phyloP scores from a whole-genome alignment of 2,797 vertebrate species.

The Smutsia gigantea region DNA sequence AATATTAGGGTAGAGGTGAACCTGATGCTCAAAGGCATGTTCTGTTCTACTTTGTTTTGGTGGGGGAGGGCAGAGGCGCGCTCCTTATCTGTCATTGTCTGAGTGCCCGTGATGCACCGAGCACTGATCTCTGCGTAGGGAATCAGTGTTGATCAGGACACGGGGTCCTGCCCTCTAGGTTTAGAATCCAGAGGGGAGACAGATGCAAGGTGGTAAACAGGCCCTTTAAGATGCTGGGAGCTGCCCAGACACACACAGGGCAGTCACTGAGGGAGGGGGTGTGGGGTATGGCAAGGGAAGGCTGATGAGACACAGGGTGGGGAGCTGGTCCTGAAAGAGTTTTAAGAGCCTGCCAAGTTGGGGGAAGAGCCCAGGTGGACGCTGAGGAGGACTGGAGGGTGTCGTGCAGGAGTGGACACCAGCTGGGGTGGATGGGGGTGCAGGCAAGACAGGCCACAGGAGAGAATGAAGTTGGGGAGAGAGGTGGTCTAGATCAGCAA shows the following conservation, averaged over 20 bases:
- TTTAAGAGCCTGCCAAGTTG: neutral
- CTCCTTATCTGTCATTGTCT: neutral
- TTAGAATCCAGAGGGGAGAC: too few relatives aligned
- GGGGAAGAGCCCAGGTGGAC: neutral
- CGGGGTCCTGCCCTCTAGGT: neutral
- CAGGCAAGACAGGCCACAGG: accelerated
- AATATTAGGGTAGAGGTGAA: neutral
- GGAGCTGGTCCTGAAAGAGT: neutral
- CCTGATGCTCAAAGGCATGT: too few relatives aligned
- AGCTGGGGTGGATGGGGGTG: accelerated
- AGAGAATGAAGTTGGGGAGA: neutral
- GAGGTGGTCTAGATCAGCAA: neutral
- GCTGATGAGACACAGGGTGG: neutral
- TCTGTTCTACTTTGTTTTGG: neutral
- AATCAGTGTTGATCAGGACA: accelerated
- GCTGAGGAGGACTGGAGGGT: too few relatives aligned
- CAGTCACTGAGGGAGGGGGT: accelerated
- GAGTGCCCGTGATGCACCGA: accelerated
- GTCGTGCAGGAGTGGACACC: accelerated
- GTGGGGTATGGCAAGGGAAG: accelerated
- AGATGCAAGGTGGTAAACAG: neutral
- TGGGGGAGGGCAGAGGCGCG: accelerated
- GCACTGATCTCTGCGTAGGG: accelerated
- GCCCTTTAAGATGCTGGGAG: accelerated
- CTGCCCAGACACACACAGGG: neutral